phyloP scores from a whole-genome alignment of 92 coral and sea anemone genomes.

The Heliopora coerulea region DNA sequence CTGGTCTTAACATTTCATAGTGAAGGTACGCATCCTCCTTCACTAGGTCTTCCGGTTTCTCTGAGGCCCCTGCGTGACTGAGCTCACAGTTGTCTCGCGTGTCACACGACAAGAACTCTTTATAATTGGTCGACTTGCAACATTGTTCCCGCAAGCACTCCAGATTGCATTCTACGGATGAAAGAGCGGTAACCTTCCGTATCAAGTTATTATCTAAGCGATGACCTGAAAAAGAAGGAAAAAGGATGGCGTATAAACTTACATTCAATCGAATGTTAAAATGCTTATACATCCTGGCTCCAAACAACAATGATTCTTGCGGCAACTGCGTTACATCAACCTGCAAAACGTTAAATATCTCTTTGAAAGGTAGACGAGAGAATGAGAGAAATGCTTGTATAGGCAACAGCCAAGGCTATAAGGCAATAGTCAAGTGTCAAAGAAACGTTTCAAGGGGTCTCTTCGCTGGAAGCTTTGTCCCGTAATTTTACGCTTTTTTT shows the following conservation, averaged over 20 bases:
- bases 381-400: too few relatives aligned
- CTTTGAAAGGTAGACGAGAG: too few relatives aligned
- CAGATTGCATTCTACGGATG: not conserved
- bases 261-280: not conserved
- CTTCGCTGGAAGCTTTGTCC: too few relatives aligned
- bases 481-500: too few relatives aligned
- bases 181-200: not conserved
- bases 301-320: not conserved
- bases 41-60: not conserved
- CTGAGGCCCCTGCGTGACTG: not conserved
- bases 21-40: not conserved
- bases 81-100: not conserved
- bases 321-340: too few relatives aligned
- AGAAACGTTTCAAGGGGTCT: too few relatives aligned
- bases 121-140: conserved; percentile 1
- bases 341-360: too few relatives aligned
- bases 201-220: not conserved
- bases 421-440: too few relatives aligned
- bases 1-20: not conserved
- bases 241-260: too few relatives aligned
- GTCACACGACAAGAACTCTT: not conserved
- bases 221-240: not conserved
- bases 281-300: not conserved
- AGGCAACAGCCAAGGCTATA: too few relatives aligned
- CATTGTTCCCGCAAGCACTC: not conserved